Evolutionary conservation across 2,113 vertebrate genomes (phyloP), one percentile per base, ranked within the genome.

Genomic region (Elachura formosa): DNA sequence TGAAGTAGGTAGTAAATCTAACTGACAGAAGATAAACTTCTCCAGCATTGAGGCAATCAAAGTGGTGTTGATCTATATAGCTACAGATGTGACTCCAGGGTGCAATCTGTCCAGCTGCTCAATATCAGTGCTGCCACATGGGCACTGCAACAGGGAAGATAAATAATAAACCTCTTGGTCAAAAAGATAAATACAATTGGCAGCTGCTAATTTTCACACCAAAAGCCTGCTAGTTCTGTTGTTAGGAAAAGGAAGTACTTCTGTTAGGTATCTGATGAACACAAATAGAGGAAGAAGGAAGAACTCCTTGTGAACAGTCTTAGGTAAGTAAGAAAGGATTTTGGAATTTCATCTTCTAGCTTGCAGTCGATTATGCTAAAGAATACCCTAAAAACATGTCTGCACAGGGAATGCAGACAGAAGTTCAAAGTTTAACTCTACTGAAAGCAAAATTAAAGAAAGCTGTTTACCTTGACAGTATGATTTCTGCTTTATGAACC

Each of bases 51-150:
- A 95, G 76, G 90, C 95, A 97, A 95, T 96, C 95, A 96, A 98
- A 98, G 93, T 93, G 73, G 83, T 97, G 94, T 96, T 97, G 97
- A 97, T 97, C 96, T 98, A 92, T 95, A 90, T 78, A 94, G 96
- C 93, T 86, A 45, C 95, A 97, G 97, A 98, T 97, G 96, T 97
- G 94, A 89, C 97, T 97, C 94, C 93, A 97, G 97, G 97, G 97
- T 98, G 76, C 94, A 97, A 98, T 98, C 95, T 97, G 96, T 97
- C 97, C 97, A 98, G 94, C 87, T 97, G 95, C 93, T 98, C 97
- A 97, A 87, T 97, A 98, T 98, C 96, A 97, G 88, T 72, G 72
- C 84, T 97, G 91, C 97, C 96, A 97, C 97, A 97, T 94, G 93
- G 94, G 89, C 83, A 96, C 95, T 96, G 96, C 89, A 97, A 96